Evolutionary conservation across 2,113 vertebrate genomes (phyloP).

Genomic region (Isichthys henryi): DNA sequence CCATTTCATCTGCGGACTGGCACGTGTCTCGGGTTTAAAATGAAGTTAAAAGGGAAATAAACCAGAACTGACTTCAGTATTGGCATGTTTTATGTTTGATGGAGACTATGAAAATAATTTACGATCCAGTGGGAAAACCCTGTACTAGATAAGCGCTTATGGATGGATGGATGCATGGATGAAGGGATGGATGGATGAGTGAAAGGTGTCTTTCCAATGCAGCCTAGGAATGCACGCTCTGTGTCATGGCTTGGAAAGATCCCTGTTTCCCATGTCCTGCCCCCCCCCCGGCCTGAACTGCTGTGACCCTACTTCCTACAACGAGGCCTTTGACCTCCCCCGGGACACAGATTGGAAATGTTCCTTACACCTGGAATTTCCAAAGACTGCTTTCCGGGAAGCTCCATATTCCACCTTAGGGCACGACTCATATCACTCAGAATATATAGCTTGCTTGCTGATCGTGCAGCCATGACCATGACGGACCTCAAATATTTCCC

Average conservation of each 20-base stretch:
- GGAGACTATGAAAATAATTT: not conserved
- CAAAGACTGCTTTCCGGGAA: not conserved
- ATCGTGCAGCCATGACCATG: not conserved
- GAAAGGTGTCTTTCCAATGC: not conserved
- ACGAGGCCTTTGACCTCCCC: not conserved
- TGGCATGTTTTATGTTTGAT: not conserved
- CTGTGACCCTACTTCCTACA: not conserved
- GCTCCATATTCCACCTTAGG: not conserved
- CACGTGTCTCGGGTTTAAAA: not conserved
- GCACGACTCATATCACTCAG: not conserved
- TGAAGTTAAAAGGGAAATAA: not conserved
- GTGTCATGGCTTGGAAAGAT: not conserved
- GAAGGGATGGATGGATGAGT: not conserved
- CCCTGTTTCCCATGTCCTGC: not conserved
- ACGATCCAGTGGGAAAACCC: not conserved
- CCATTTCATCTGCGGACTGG: not conserved
- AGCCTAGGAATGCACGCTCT: not conserved
- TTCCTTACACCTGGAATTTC: not conserved
- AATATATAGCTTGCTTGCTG: not conserved
- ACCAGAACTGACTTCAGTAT: not conserved
- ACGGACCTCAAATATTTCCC: not conserved
- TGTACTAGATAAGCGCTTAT: not conserved
- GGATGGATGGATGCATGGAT: not conserved
- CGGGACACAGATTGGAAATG: conserved; percentile 11
- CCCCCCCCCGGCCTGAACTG: not conserved